These are phyloP conservation scores for Odontocerum albicorne DNA, from an alignment of 2,888 invertebrate species.

Conservation along the genomic window DNA sequence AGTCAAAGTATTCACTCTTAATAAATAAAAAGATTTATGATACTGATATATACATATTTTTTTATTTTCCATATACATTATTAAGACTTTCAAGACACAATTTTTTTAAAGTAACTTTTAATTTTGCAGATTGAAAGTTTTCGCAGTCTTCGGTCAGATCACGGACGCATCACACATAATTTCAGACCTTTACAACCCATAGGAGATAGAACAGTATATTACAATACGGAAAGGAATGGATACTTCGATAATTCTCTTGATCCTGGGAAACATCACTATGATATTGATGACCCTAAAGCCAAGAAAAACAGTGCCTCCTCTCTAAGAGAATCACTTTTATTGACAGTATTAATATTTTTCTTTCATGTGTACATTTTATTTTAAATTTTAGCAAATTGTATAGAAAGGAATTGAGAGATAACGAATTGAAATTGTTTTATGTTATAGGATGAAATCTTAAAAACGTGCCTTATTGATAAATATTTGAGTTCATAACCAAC, in stretches of 20 bases:
- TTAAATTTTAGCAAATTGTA: too few relatives aligned
- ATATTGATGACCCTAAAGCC: not conserved
- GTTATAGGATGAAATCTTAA: too few relatives aligned
- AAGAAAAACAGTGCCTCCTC: slow-evolving; percentile 1
- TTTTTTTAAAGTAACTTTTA: too few relatives aligned
- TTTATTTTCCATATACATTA: too few relatives aligned
- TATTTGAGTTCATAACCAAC: too few relatives aligned
- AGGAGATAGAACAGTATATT: slow-evolving; percentile 67
- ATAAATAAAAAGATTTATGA: too few relatives aligned
- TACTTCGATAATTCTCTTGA: slow-evolving; percentile 44
- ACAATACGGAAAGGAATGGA: slow-evolving; percentile 52
- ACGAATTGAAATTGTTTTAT: too few relatives aligned
- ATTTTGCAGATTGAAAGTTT: slow-evolving; percentile 70
- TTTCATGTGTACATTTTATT: too few relatives aligned
- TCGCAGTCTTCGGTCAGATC: slow-evolving; percentile 64
- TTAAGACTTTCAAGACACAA: too few relatives aligned
- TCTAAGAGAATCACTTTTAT: not conserved
- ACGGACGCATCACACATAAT: slow-evolving; percentile 75
- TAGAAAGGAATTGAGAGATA: not conserved
- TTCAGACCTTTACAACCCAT: slow-evolving; percentile 81
- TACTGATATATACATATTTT: too few relatives aligned
- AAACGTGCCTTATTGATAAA: too few relatives aligned
- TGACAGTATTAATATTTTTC: not conserved
- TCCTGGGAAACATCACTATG: not conserved
- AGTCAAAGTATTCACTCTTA: too few relatives aligned